phyloP scores from a whole-genome alignment of 1,140 invertebrate genomes.

The Probaryconus sp. region DNA sequence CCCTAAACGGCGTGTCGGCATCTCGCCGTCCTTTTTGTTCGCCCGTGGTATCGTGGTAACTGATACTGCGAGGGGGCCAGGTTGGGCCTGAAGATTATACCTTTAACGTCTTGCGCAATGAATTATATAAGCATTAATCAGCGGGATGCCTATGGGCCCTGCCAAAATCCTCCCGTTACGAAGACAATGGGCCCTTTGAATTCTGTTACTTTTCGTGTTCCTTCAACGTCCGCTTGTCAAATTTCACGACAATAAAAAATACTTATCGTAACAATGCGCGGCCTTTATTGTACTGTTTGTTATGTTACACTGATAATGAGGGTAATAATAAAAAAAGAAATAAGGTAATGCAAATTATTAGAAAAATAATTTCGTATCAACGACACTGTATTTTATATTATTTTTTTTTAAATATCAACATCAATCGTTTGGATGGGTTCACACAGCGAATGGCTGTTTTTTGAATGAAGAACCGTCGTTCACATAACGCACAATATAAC shows the following conservation, averaged over 20 bases:
- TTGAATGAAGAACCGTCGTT: conserved; percentile 45
- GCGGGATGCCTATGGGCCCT: conserved; percentile 59
- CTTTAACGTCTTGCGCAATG: conserved; percentile 74
- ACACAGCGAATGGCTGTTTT: conserved; percentile 47
- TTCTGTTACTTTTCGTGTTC: conserved; percentile 59
- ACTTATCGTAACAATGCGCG: conserved; percentile 52
- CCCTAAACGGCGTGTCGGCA: too few relatives aligned
- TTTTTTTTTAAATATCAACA: conserved; percentile 6
- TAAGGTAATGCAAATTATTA: too few relatives aligned
- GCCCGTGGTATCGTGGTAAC: conserved; percentile 54
- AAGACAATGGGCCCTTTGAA: conserved; percentile 62
- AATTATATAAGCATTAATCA: conserved; percentile 77
- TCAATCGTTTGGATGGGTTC: conserved; percentile 42
- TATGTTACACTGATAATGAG: conserved; percentile 44
- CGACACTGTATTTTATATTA: too few relatives aligned
- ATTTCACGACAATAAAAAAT: conserved; percentile 47
- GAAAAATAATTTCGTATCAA: too few relatives aligned
- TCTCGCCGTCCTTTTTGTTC: not conserved
- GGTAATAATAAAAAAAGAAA: too few relatives aligned
- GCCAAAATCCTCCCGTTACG: conserved; percentile 64
- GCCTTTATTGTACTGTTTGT: conserved; percentile 48
- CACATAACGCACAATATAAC: conserved; percentile 53
- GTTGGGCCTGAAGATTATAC: conserved; percentile 68
- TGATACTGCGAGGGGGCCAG: conserved; percentile 61
- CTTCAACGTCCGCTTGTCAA: conserved; percentile 60